Evolutionary conservation across 2,888 invertebrate genomes (phyloP).

Genomic region (Pilophorus perplexus): DNA sequence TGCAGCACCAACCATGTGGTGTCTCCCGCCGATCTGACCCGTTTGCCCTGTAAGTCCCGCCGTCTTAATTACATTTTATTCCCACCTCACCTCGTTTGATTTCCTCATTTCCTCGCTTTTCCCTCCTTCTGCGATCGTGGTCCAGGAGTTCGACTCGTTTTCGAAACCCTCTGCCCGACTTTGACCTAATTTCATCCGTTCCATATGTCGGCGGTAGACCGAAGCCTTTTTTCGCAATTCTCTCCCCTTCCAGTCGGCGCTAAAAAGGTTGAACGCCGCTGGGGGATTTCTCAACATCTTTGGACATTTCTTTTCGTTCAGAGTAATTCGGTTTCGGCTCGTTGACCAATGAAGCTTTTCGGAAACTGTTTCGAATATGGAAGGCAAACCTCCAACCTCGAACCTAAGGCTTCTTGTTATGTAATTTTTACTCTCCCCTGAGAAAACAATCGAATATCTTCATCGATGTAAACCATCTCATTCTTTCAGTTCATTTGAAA

Average conservation of each 20-base stretch:
- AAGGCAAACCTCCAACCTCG: neutral
- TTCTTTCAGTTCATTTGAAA: too few species aligned
- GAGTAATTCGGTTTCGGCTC: neutral
- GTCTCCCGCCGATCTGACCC: neutral
- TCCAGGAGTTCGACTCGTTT: neutral
- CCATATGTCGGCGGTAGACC: constrained; percentile 19
- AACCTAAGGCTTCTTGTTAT: constrained; percentile 12
- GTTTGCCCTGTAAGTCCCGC: neutral
- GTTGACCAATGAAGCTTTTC: neutral
- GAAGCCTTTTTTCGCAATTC: constrained; percentile 25
- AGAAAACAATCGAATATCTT: neutral
- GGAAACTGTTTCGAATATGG: neutral
- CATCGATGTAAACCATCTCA: too few species aligned
- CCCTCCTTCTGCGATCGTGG: neutral
- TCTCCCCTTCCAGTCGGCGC: constrained; percentile 10
- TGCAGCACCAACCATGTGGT: neutral
- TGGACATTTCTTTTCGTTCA: neutral
- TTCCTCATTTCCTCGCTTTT: neutral
- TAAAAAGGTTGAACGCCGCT: too few species aligned
- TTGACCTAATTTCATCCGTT: constrained; percentile 24
- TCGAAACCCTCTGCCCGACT: neutral
- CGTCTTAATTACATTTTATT: too few species aligned
- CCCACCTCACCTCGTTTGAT: too few species aligned
- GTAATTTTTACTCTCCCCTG: neutral
- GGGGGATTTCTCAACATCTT: too few species aligned